Percentiles rank a stretch among this genome's conserved stretches.
Evolutionary conservation across 2,888 invertebrate species (phyloP).

Genomic region (Cantharis nigra): DNA sequence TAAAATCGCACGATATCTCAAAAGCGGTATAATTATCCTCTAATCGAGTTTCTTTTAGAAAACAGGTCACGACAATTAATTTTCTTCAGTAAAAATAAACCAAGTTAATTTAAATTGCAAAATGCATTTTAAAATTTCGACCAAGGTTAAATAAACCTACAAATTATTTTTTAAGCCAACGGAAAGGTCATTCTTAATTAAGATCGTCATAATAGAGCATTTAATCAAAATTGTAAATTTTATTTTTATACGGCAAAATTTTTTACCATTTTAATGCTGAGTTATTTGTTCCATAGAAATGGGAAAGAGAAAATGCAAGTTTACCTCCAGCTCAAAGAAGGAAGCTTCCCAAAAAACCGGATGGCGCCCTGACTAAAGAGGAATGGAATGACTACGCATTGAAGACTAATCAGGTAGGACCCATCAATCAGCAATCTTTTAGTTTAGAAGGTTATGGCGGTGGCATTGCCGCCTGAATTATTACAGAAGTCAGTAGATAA

Average conservation of each 20-base stretch:
- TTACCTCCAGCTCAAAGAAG: conserved; percentile 60
- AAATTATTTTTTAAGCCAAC: not conserved
- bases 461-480: too few relatives aligned
- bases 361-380: conserved; percentile 50
- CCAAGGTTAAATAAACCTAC: not conserved
- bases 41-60: not conserved
- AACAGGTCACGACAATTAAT: not conserved
- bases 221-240: not conserved
- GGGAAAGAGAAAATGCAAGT: conserved; percentile 65
- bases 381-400: conserved; percentile 61
- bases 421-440: too few relatives aligned
- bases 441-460: too few relatives aligned
- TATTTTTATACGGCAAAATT: not conserved
- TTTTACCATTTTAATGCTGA: not conserved
- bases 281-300: conserved; percentile 56
- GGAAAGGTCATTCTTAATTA: not conserved
- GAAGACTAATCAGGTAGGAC: conserved; percentile 59
- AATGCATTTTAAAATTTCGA: not conserved
- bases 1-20: not conserved
- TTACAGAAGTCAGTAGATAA: too few relatives aligned
- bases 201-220: not conserved
- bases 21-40: not conserved
- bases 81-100: not conserved
- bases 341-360: conserved; percentile 61
- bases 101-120: not conserved